phyloP scores from a whole-genome alignment of 2,888 invertebrate species.

The Carabus problematicus region DNA sequence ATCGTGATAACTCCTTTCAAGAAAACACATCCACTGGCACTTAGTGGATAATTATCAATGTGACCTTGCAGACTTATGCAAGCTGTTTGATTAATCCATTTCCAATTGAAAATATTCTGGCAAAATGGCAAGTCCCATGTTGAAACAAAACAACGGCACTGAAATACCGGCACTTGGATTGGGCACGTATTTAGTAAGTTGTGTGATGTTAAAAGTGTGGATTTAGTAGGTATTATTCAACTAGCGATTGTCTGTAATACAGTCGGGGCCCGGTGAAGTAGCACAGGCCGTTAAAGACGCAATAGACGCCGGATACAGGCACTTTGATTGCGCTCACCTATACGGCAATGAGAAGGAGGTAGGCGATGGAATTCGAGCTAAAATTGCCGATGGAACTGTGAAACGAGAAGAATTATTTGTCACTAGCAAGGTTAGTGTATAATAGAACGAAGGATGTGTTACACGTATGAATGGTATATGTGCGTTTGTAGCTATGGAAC shows the following conservation, averaged over 20 bases:
- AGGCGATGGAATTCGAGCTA: constrained; percentile 54
- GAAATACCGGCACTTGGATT: constrained; percentile 69
- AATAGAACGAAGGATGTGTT: neutral
- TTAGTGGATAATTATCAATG: too few relatives aligned
- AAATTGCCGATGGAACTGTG: constrained; percentile 34
- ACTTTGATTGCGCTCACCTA: constrained; percentile 69
- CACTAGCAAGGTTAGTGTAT: constrained; percentile 21
- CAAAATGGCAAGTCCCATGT: constrained; percentile 54
- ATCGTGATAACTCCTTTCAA: neutral
- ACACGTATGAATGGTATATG: neutral
- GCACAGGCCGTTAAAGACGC: constrained; percentile 62
- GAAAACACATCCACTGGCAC: too few relatives aligned
- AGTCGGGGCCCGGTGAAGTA: constrained; percentile 53
- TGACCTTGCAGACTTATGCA: too few relatives aligned
- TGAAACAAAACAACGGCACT: constrained; percentile 65
- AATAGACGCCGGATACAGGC: constrained; percentile 68
- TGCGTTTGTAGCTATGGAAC: constrained; percentile 28
- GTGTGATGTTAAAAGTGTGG: constrained; percentile 9
- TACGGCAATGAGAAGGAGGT: constrained; percentile 67
- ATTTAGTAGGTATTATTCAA: too few relatives aligned
- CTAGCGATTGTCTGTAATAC: constrained; percentile 21
- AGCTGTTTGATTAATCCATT: neutral
- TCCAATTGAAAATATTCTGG: constrained; percentile 19
- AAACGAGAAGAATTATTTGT: constrained; percentile 33
- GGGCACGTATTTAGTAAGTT: constrained; percentile 68